Conservation (phyloP, 2,113 vertebrate species). For the Tyto alba region DNA sequence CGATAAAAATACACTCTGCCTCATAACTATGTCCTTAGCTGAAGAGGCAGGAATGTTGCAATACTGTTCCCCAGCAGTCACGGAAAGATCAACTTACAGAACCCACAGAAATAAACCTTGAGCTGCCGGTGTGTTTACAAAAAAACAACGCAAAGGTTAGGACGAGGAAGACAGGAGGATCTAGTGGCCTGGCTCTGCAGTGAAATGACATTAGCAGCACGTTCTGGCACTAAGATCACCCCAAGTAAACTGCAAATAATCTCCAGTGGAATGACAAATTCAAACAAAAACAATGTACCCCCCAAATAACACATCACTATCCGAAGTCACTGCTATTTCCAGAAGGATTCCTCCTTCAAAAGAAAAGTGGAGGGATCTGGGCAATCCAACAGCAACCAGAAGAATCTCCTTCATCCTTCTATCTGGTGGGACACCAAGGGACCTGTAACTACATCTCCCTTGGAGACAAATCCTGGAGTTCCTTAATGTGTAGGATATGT, state of each 20-base stretch:
- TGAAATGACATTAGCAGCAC: not conserved
- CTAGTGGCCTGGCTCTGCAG: not conserved
- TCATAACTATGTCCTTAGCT: slow-evolving; percentile 61
- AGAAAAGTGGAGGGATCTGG: not conserved
- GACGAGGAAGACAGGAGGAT: not conserved
- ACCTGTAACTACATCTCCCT: not conserved
- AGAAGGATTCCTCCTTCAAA: not conserved
- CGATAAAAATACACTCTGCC: slow-evolving; percentile 56
- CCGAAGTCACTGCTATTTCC: not conserved
- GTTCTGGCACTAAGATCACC: not conserved
- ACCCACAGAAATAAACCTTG: slow-evolving; percentile 61
- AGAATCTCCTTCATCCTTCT: not conserved
- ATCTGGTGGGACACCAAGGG: not conserved
- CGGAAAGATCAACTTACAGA: slow-evolving; percentile 60
- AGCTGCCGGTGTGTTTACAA: slow-evolving; percentile 41
- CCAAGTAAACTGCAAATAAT: not conserved
- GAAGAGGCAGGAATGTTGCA: slow-evolving; percentile 66
- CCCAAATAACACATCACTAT: not conserved
- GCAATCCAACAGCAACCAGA: not conserved
- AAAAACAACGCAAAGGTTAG: slow-evolving; percentile 56
- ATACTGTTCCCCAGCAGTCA: slow-evolving; percentile 52
- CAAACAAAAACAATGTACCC: not conserved
- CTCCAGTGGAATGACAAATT: not conserved
- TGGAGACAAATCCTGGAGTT: not conserved
- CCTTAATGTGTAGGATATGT: rapidly evolving